Evolutionary conservation across 1,140 invertebrate genomes (phyloP), one percentile per base, ranked within the genome.

Genomic region (Steinernema khuongi): DNA sequence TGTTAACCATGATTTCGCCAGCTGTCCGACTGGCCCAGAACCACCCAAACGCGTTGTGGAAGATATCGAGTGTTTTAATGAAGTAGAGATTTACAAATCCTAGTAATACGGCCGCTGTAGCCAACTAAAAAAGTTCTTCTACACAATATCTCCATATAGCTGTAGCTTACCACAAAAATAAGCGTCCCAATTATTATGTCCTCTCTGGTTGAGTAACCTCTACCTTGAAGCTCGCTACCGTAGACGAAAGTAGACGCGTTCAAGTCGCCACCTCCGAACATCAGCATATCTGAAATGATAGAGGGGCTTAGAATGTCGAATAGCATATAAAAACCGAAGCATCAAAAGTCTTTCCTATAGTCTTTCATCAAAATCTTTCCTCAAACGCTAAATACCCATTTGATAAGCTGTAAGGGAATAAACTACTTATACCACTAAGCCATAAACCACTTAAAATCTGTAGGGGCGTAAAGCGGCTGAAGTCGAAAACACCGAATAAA

Each of bases 11-110:
- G 2, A 60, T 22, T 22, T 60, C 50, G 11, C 50, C 50, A 4
- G 26, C 7, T 17, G 50, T 60, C 19, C 50, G 7, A 60, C 50
- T 60, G 11, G 50, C 50, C 50, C 50, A 60, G 22, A 60, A 60
- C 50, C 50, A 60, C 2, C 50, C 50, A 22, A 60, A 60, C 50
- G 50, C 50, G 50, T 60, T 60, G 22, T 60, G 50, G 26, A 60
- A 60, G 26, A 60, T 60, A n/a, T 60, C 22, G 4, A 60, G 14
- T 4, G 14, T 60, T 22, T 60, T 60, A 22, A 60, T 60, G 7
- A 60, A n/a, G 50, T 60, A 60, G 4, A 60, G 50, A 26, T 60
- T 60, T 7, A 60, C 19, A 22, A 11, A 22, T 60, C 50, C 50
- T 14, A 60, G 50, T 4, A 22, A 7, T 4, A 60, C 50, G 11